Percentiles rank a stretch among this genome's conserved stretches.
Evolutionary conservation across 2,797 vertebrate genomes (phyloP).

Genomic region (Myripristis jacobus): DNA sequence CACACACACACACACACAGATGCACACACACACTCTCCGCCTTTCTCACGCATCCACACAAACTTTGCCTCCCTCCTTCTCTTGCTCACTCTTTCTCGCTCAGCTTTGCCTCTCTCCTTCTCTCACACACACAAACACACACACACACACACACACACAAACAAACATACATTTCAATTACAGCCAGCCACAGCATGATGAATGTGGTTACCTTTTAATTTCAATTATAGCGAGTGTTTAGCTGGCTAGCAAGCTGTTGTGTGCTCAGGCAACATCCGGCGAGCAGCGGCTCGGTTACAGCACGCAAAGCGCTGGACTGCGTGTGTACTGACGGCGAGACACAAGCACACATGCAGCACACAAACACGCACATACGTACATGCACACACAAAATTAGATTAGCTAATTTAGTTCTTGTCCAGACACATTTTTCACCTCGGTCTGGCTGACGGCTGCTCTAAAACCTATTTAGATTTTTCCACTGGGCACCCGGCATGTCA

Average conservation of each 20-base stretch:
- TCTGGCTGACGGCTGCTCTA: conserved; percentile 66
- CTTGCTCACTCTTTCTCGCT: conserved; percentile 34
- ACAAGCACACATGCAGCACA: conserved; percentile 43
- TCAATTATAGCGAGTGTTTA: conserved; percentile 81
- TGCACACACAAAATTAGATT: conserved; percentile 69
- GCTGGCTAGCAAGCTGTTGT: conserved; percentile 70
- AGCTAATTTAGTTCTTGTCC: conserved; percentile 81
- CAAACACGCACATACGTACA: conserved; percentile 43
- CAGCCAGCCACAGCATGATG: conserved; percentile 76
- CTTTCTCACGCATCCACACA: conserved; percentile 14
- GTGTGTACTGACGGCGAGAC: neutral
- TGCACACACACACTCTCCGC: conserved; percentile 14
- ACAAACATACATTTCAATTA: conserved; percentile 84
- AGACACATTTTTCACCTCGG: conserved; percentile 75
- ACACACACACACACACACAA: conserved; percentile 57
- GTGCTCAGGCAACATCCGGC: conserved; percentile 68
- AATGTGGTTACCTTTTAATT: conserved; percentile 85
- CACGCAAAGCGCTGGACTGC: conserved; percentile 33
- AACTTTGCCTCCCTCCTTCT: conserved; percentile 57
- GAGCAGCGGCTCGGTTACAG: conserved; percentile 77
- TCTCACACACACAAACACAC: conserved; percentile 19
- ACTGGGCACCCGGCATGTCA: conserved; percentile 51
- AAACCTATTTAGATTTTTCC: conserved; percentile 78
- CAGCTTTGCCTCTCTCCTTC: conserved; percentile 3
- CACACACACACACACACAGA: conserved; percentile 34